Evolutionary conservation across 2,113 vertebrate genomes (phyloP), one percentile per base, ranked within the genome.

Genomic region (Phalacrocorax pelagicus): DNA sequence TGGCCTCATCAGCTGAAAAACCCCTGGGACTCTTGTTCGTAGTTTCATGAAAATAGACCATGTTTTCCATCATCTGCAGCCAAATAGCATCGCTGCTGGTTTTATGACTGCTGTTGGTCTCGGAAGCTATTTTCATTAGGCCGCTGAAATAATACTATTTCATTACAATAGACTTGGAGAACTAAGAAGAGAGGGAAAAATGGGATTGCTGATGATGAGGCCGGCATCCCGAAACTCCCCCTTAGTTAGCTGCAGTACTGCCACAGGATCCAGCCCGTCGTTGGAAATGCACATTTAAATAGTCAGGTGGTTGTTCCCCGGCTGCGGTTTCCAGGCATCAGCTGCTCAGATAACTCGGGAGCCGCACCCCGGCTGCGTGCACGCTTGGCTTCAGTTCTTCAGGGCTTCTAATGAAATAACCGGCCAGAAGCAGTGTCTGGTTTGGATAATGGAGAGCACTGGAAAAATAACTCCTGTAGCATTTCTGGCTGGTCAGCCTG

Each of bases 311-410:
- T 22, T 18, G 40, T 42, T 91, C 13, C 47, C 40, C 40, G 0
- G 0, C 26, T 7, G 58, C 52, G 7, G 12, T 54, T 46, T 17
- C 70, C 5, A 6, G 73, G 42, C 66, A 10, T 44, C 30, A 9
- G 74, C 61, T 80, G 54, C 15, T 49, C 0, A 0, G 47, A 7
- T 51, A 9, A 19, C 23, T 30, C 3, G 4, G 16, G 69, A 63
- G 62, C 55, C 30, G 75, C 34, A 2, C 36, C 17, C 47, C 3
- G 34, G 11, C 38, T 55, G 17, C 2, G 3, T 27, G 26, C 11
- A 1, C 2, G 3, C 46, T 54, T 51, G 9, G 2, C 5, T 24
- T 42, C 1, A 1, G 36, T 59, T 58, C 40, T 65, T 11, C 5
- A n/a, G 49, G 19, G 42, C 66, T 69, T 20, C 47, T 26, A 16